Conservation (phyloP, 2,888 invertebrate species). For the Lasioglossum marginatum region DNA sequence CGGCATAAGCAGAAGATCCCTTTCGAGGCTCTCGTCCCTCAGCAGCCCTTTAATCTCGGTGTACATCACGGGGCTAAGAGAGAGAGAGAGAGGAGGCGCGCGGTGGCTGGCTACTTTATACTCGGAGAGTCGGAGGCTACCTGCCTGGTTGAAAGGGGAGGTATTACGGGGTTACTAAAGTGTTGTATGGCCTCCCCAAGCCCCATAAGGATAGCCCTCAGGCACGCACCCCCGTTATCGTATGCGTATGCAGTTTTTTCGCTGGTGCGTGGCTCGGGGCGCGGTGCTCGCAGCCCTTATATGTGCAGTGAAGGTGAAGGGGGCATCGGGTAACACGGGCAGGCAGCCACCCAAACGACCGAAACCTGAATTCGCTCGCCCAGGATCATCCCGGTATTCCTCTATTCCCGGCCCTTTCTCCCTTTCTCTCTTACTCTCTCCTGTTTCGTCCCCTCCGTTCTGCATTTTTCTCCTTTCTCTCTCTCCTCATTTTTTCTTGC, state of each 20-base stretch:
- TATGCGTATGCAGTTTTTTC: conserved; percentile 80
- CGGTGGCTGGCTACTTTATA: conserved; percentile 70
- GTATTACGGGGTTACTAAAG: conserved; percentile 83
- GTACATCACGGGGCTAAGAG: conserved; percentile 53
- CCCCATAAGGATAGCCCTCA: conserved; percentile 79
- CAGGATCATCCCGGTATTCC: conserved; percentile 57
- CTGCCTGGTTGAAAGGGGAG: conserved; percentile 73
- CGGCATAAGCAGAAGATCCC: conserved; percentile 43
- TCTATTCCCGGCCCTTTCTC: conserved; percentile 16
- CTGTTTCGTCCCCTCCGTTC: neutral
- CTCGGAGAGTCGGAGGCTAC: conserved; percentile 60
- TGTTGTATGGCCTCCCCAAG: conserved; percentile 84
- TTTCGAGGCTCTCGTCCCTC: conserved; percentile 59
- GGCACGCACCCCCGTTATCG: conserved; percentile 79
- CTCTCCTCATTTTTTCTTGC: neutral
- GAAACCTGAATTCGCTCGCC: conserved; percentile 72
- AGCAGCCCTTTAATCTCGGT: conserved; percentile 70
- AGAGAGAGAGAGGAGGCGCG: conserved; percentile 50
- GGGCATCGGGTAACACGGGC: conserved; percentile 83
- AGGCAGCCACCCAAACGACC: conserved; percentile 78
- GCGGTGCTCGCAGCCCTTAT: conserved; percentile 79
- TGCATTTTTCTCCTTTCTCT: neutral
- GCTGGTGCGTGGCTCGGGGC: conserved; percentile 81
- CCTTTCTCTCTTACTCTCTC: neutral
- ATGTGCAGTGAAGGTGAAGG: conserved; percentile 83